These are phyloP conservation scores for Eudasyphora cyanicolor DNA, from an alignment of 2,888 invertebrate species.

Conservation along the genomic window DNA sequence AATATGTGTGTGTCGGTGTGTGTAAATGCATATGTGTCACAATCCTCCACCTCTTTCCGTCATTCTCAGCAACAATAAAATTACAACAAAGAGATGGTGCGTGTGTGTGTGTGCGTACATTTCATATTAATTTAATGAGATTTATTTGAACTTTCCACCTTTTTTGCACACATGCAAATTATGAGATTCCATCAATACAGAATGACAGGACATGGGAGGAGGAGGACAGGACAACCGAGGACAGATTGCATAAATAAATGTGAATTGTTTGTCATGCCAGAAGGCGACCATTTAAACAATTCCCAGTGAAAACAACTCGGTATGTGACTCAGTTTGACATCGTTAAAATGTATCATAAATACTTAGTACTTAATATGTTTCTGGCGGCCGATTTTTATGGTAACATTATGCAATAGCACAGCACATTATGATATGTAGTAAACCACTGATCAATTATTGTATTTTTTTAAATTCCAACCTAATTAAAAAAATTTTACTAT, in stretches of 20 bases:
- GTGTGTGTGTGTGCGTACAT: constrained; percentile 25
- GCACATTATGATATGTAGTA: too few relatives aligned
- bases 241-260: constrained; percentile 15
- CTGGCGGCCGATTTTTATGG: too few relatives aligned
- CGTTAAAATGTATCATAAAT: neutral
- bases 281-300: neutral
- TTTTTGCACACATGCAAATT: constrained; percentile 30
- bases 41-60: constrained; percentile 6
- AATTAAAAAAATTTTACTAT: too few relatives aligned
- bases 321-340: neutral
- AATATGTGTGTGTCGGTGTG: constrained; percentile 3
- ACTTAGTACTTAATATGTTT: neutral
- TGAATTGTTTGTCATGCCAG: neutral
- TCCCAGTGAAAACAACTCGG: constrained; percentile 16
- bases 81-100: neutral
- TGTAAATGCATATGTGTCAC: constrained; percentile 28
- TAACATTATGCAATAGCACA: too few relatives aligned
- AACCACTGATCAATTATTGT: too few relatives aligned
- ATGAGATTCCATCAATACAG: constrained; percentile 20
- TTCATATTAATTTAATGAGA: constrained; percentile 39
- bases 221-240: too few relatives aligned
- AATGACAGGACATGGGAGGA: too few relatives aligned
- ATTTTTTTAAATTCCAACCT: too few relatives aligned
- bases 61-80: neutral
- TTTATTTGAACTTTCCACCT: constrained; percentile 55